Percentiles rank a stretch among this genome's conserved stretches.
These are phyloP conservation scores for Acanthurus leucopareius DNA, from an alignment of 2,797 vertebrate species.

Conservation along the genomic window DNA sequence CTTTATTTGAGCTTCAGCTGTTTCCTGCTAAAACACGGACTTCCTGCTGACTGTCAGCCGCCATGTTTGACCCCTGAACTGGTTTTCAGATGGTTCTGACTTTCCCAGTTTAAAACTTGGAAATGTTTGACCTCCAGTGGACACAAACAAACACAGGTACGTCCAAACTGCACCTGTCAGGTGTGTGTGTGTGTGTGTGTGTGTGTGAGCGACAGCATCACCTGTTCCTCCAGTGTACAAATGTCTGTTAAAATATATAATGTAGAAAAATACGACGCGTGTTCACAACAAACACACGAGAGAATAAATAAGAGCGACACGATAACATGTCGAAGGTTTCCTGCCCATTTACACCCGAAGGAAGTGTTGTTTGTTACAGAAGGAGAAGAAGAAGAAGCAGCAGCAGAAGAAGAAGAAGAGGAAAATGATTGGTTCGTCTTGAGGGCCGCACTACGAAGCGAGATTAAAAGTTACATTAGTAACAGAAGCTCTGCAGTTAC, in stretches of 20 bases:
- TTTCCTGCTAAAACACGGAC: background rate
- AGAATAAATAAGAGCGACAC: too few species aligned
- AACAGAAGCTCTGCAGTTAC: too few species aligned
- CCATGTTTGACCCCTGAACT: background rate
- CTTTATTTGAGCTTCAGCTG: slow-evolving; percentile 24
- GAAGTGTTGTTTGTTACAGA: too few species aligned
- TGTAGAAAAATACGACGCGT: slow-evolving; percentile 18
- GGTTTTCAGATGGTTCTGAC: background rate
- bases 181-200: too few species aligned
- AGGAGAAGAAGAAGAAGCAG: too few species aligned
- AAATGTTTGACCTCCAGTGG: background rate
- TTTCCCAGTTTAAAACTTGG: too few species aligned
- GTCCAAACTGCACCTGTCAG: background rate
- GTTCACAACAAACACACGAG: background rate
- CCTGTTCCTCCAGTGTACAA: slow-evolving; percentile 7
- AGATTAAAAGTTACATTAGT: too few species aligned
- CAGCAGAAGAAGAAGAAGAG: too few species aligned
- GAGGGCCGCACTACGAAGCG: too few species aligned
- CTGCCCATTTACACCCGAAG: too few species aligned
- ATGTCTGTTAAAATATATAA: slow-evolving; percentile 24
- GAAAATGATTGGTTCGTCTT: too few species aligned
- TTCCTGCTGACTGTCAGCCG: background rate
- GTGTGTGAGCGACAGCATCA: background rate
- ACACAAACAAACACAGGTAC: background rate
- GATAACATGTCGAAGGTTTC: too few species aligned